phyloP scores from a whole-genome alignment of 1,140 invertebrate genomes.

The Cotesia typhae region DNA sequence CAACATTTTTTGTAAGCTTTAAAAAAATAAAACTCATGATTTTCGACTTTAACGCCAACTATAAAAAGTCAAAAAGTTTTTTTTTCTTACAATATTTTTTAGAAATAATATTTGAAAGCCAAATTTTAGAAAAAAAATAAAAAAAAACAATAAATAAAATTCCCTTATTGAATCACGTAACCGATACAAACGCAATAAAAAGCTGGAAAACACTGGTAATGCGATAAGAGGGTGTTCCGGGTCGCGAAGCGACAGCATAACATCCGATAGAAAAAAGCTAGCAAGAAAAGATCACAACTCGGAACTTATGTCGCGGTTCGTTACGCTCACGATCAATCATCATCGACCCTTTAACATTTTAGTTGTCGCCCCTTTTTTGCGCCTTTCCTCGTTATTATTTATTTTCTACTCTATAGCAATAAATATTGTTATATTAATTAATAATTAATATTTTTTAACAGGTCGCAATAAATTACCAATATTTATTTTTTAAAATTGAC shows the following conservation, averaged over 20 bases:
- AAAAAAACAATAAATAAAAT: neutral
- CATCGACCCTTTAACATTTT: constrained; percentile 27
- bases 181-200: constrained; percentile 19
- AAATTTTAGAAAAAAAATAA: neutral
- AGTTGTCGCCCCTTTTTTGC: neutral
- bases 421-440: too few relatives aligned
- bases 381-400: too few relatives aligned
- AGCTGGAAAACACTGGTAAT: constrained; percentile 17
- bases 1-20: too few relatives aligned
- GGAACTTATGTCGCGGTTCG: constrained; percentile 41
- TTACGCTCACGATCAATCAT: constrained; percentile 44
- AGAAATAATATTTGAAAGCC: too few relatives aligned
- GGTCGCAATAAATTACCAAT: too few relatives aligned
- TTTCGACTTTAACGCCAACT: too few relatives aligned
- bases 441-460: too few relatives aligned
- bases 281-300: neutral
- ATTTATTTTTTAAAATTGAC: neutral
- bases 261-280: neutral
- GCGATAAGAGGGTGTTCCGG: constrained; percentile 19
- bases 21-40: too few relatives aligned
- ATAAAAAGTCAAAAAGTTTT: too few relatives aligned
- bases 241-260: constrained; percentile 24
- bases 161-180: neutral
- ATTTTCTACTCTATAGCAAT: too few relatives aligned
- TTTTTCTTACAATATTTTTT: too few relatives aligned